These are phyloP conservation scores for Caenorhabditis sp. DNA, from an alignment of 2,888 invertebrate genomes.

Conservation along the genomic window DNA sequence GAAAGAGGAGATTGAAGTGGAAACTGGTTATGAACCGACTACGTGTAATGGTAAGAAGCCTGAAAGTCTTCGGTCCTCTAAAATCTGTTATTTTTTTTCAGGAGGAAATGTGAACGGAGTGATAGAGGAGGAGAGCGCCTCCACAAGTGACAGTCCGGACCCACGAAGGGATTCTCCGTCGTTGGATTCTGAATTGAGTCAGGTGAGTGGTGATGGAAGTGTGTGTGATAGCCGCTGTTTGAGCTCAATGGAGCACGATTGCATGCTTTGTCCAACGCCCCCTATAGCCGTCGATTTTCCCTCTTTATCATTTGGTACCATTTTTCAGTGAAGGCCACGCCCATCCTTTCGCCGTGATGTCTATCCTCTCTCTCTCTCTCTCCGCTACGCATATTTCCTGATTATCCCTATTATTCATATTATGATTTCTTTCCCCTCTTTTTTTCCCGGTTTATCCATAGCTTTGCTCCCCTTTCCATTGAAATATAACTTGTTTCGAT, in stretches of 20 bases:
- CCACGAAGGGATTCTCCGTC: conserved; percentile 66
- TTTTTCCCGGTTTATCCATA: neutral
- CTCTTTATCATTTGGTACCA: conserved; percentile 14
- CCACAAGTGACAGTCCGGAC: conserved; percentile 71
- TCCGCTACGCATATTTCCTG: conserved; percentile 25
- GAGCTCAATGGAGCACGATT: conserved; percentile 12
- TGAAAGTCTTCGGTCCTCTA: no score
- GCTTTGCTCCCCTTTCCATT: neutral
- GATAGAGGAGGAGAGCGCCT: conserved; percentile 72
- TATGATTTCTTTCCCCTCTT: conserved; percentile 11
- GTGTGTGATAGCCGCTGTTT: conserved; percentile 3
- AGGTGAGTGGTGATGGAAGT: conserved; percentile 28
- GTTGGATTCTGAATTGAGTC: conserved; percentile 66
- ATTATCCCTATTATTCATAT: conserved; percentile 4
- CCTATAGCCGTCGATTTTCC: neutral
- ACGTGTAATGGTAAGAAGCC: conserved; percentile 55
- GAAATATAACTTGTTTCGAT: neutral
- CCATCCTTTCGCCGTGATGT: conserved; percentile 33
- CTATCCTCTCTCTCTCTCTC: conserved; percentile 28
- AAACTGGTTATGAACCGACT: conserved; percentile 33
- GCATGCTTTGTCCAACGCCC: neutral
- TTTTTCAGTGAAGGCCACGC: conserved; percentile 37
- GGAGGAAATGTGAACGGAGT: conserved; percentile 67
- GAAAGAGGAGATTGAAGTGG: conserved; percentile 76
- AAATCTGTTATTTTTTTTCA: no score